These are phyloP conservation scores for Eumacrocentrus americanus DNA, from an alignment of 2,888 invertebrate genomes.

Conservation along the genomic window DNA sequence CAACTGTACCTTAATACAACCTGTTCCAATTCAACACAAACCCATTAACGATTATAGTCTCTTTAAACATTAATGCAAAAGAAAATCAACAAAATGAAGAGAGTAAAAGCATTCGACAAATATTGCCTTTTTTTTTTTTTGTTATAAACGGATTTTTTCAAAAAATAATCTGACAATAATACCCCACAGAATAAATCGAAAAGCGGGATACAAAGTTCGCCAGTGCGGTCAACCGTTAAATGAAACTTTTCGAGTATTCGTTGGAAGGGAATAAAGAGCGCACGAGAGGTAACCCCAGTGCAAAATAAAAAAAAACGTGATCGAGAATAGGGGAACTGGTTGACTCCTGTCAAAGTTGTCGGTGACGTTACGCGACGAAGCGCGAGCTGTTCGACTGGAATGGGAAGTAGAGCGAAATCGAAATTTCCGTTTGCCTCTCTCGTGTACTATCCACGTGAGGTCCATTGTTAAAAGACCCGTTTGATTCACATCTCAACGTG, in stretches of 20 bases:
- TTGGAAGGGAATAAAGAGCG: constrained; percentile 18
- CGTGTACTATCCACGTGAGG: constrained; percentile 5
- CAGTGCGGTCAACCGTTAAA: constrained; percentile 28
- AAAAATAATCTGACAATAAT: too few species aligned
- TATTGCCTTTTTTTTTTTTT: too few species aligned
- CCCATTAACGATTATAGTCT: too few species aligned
- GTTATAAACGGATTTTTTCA: too few species aligned
- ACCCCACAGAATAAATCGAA: constrained; percentile 28
- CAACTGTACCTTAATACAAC: too few species aligned
- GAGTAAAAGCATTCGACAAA: too few species aligned
- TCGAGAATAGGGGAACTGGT: constrained; percentile 3
- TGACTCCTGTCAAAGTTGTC: constrained; percentile 29
- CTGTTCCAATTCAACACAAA: too few species aligned
- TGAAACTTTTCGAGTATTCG: constrained; percentile 27
- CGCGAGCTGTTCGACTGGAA: constrained; percentile 14
- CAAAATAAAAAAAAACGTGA: constrained; percentile 1
- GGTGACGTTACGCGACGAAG: constrained; percentile 19
- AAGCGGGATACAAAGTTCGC: too few species aligned
- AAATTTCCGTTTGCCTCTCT: constrained; percentile 15
- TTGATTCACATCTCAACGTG: too few species aligned
- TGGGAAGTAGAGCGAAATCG: constrained; percentile 21
- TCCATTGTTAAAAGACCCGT: constrained; percentile 17
- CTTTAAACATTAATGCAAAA: too few species aligned
- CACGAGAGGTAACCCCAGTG: constrained; percentile 6
- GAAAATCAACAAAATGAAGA: too few species aligned